A percentile compares a stretch with the other conserved stretches of the same genome.
phyloP scores from a whole-genome alignment of 2,113 vertebrate species.

The Sorex fumeus region DNA sequence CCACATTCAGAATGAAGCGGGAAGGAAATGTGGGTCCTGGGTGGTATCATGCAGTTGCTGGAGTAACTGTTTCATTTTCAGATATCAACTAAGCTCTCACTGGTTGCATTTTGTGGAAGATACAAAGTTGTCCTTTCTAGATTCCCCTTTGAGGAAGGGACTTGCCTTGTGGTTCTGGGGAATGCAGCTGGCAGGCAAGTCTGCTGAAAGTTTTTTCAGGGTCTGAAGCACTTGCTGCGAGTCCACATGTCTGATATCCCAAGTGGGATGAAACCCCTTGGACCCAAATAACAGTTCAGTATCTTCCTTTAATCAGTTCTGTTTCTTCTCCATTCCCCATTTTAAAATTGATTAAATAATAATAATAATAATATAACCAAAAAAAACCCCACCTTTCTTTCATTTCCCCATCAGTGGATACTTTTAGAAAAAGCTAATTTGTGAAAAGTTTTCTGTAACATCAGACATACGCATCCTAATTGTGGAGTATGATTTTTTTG shows the following conservation, averaged over 20 bases:
- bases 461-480: conserved; percentile 6
- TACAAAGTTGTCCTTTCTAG: not conserved
- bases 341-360: not conserved
- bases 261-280: not conserved
- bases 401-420: not conserved
- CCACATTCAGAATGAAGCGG: no score
- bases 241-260: no score
- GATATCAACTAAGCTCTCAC: no score
- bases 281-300: not conserved
- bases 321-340: not conserved
- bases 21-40: no score
- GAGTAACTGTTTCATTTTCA: no score
- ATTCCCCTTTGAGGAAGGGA: not conserved
- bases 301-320: not conserved
- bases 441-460: conserved; percentile 13
- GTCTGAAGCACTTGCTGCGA: not conserved
- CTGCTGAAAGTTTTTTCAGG: not conserved
- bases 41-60: no score
- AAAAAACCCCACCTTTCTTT: not conserved
- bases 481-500: no score
- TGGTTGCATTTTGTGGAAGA: not conserved
- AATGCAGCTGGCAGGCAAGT: not conserved
- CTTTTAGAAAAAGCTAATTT: conserved; percentile 6
- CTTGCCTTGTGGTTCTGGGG: not conserved
- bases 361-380: no score